phyloP scores from a whole-genome alignment of 2,113 vertebrate species.

The Tonatia bakeri region DNA sequence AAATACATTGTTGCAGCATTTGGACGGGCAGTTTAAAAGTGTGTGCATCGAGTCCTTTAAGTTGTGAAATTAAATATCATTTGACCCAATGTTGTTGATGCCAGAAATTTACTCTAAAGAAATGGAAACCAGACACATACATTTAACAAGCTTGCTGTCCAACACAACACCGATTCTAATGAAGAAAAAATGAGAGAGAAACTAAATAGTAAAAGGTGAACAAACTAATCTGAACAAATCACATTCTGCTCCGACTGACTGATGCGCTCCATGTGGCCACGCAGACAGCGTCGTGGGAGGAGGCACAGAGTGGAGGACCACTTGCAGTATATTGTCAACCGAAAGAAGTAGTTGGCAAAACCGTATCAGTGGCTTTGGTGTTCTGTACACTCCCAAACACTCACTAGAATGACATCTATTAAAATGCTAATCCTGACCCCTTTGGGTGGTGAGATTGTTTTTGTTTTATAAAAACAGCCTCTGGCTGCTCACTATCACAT shows the following conservation, averaged over 20 bases:
- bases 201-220: neutral
- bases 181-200: neutral
- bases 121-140: neutral
- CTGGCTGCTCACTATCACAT: neutral
- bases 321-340: neutral
- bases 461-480: neutral
- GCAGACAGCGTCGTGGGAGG: neutral
- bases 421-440: neutral
- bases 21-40: neutral
- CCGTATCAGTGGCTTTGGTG: neutral
- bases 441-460: neutral
- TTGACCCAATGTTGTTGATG: neutral
- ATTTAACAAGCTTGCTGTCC: neutral
- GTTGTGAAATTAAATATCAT: neutral
- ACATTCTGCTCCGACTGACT: neutral
- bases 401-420: neutral
- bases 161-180: neutral
- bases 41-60: neutral
- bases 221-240: neutral
- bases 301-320: neutral
- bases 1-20: neutral
- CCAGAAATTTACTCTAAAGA: neutral
- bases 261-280: neutral
- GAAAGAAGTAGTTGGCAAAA: neutral
- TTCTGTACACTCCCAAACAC: neutral